Evolutionary conservation across 2,797 vertebrate genomes (phyloP).

Genomic region (Xiphorhynchus erythropygius): DNA sequence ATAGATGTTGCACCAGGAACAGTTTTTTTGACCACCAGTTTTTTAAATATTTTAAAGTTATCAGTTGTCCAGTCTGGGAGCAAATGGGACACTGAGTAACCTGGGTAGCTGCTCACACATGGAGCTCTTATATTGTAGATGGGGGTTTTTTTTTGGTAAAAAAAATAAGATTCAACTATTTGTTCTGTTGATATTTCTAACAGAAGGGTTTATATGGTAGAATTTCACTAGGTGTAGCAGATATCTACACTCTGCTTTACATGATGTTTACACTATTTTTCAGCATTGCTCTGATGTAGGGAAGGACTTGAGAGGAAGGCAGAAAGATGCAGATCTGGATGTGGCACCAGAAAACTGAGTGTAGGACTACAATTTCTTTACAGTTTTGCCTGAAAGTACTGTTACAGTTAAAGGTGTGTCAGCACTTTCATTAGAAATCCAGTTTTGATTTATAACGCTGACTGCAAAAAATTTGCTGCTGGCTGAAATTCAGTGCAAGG

Average conservation of each 20-base stretch:
- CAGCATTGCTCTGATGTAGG: background rate
- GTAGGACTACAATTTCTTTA: conserved; percentile 26
- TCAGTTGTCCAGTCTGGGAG: background rate
- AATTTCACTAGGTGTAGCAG: background rate
- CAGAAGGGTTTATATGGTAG: fast-evolving
- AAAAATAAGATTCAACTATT: fast-evolving
- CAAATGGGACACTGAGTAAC: background rate
- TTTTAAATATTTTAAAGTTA: background rate
- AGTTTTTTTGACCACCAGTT: background rate
- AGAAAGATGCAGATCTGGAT: background rate
- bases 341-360: background rate
- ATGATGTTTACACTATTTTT: background rate
- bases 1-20: background rate
- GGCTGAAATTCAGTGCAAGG: conserved; percentile 64
- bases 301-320: background rate
- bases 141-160: background rate
- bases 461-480: conserved; percentile 65
- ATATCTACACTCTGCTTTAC: background rate
- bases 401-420: conserved; percentile 72
- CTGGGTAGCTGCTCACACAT: background rate
- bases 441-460: conserved; percentile 73
- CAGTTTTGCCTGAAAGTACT: conserved; percentile 49
- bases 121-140: background rate
- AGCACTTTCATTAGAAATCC: conserved; percentile 70
- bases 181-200: background rate